Conservation (phyloP, 30 jellyfish, hydroid and myxozoan genomes). For the Nemopilema nomurai region DNA sequence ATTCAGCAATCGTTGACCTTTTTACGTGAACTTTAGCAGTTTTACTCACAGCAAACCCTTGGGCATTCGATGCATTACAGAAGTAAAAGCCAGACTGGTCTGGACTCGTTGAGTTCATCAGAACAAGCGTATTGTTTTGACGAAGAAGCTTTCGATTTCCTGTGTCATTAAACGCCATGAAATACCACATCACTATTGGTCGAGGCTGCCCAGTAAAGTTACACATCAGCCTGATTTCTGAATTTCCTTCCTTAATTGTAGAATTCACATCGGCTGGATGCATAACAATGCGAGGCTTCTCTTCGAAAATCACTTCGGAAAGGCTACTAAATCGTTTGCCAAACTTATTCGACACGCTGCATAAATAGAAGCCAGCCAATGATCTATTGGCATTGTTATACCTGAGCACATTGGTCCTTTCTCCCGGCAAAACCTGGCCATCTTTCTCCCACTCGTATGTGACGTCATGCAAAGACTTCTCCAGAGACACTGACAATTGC, state of each 20-base stretch:
- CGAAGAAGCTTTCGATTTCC: conserved; percentile 1
- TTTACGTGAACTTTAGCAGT: conserved; percentile 60
- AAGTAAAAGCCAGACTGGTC: conserved; percentile 63
- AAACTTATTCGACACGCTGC: conserved; percentile 59
- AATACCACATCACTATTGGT: conserved; percentile 45
- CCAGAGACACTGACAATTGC: conserved; percentile 12
- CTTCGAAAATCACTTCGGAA: conserved; percentile 26
- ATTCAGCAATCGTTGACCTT: conserved; percentile 26
- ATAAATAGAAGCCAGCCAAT: conserved; percentile 38
- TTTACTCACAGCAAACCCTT: conserved; percentile 35
- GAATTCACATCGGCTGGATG: conserved; percentile 49
- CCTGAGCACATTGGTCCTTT: background rate
- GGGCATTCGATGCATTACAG: conserved; percentile 63
- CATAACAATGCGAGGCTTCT: conserved; percentile 31
- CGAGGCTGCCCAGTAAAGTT: conserved; percentile 62
- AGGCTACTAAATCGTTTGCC: conserved; percentile 35
- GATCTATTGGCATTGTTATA: background rate
- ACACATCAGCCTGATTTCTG: conserved; percentile 29
- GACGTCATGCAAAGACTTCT: conserved; percentile 18
- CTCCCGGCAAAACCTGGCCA: conserved; percentile 1
- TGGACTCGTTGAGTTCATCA: conserved; percentile 25
- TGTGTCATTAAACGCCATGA: conserved; percentile 26
- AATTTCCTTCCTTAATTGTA: conserved; percentile 21
- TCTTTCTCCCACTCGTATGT: conserved; percentile 50
- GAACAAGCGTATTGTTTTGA: conserved; percentile 15